phyloP scores from a whole-genome alignment of 1,140 invertebrate species.

The Drosophila murphyi region DNA sequence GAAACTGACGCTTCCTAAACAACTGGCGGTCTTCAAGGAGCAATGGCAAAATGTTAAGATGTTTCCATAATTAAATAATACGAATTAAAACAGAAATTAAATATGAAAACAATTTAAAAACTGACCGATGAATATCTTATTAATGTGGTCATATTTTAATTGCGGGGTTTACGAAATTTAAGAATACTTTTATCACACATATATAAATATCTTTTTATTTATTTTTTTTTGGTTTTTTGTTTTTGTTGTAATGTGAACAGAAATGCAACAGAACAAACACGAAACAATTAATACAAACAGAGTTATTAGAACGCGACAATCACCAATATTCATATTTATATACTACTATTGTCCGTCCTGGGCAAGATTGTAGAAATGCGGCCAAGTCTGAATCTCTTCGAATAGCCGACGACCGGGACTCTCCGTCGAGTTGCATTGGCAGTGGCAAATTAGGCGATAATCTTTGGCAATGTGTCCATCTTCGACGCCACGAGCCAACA shows the following conservation, averaged over 20 bases:
- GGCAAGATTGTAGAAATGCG: constrained; percentile 76
- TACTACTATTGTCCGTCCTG: constrained; percentile 41
- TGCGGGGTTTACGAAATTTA: neutral
- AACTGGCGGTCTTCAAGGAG: constrained; percentile 28
- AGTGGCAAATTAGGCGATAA: constrained; percentile 85
- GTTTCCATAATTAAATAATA: constrained; percentile 63
- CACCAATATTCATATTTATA: constrained; percentile 28
- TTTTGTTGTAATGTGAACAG: too few species aligned
- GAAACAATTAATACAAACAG: neutral
- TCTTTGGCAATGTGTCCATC: constrained; percentile 84
- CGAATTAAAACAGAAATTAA: constrained; percentile 43
- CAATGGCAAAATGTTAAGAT: constrained; percentile 30
- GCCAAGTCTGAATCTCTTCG: constrained; percentile 80
- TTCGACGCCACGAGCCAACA: constrained; percentile 84
- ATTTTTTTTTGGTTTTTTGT: too few species aligned
- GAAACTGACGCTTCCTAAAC: constrained; percentile 48
- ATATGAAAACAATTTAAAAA: constrained; percentile 41
- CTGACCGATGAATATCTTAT: constrained; percentile 11
- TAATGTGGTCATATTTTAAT: neutral
- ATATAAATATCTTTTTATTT: too few species aligned
- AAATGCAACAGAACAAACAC: constrained; percentile 11
- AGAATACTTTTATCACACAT: too few species aligned
- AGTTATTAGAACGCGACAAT: constrained; percentile 29
- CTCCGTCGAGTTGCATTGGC: constrained; percentile 84
- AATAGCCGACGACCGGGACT: constrained; percentile 78